Percentiles rank a stretch among this genome's conserved stretches.
These are phyloP conservation scores for Nautilus pompilius DNA, from an alignment of 1,140 invertebrate genomes.

Conservation along the genomic window DNA sequence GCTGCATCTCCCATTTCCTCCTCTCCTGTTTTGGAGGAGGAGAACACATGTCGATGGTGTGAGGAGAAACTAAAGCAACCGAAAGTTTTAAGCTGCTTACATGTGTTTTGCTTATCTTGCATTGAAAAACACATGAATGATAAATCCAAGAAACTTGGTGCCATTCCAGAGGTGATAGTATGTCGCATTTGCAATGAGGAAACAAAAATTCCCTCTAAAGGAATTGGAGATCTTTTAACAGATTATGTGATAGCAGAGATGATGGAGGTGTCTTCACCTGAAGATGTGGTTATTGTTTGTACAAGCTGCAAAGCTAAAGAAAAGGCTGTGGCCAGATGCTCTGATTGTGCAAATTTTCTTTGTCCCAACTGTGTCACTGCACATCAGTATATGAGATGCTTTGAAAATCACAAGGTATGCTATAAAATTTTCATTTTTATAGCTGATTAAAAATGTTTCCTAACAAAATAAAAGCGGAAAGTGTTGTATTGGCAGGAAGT, in stretches of 20 bases:
- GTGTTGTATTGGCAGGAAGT: too few relatives aligned
- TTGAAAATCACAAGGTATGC: slow-evolving; percentile 77
- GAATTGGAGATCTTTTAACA: slow-evolving; percentile 70
- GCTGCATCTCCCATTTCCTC: slow-evolving; percentile 22
- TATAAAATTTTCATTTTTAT: background rate
- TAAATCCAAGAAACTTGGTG: slow-evolving; percentile 43
- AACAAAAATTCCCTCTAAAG: slow-evolving; percentile 64
- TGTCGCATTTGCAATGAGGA: slow-evolving; percentile 83
- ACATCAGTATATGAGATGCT: slow-evolving; percentile 88
- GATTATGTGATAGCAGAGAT: slow-evolving; percentile 84
- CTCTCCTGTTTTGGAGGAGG: slow-evolving; percentile 24
- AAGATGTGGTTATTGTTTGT: slow-evolving; percentile 64
- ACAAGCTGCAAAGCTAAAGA: slow-evolving; percentile 62
- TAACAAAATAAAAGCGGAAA: too few relatives aligned
- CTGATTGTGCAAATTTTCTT: slow-evolving; percentile 88
- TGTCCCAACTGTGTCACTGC: slow-evolving; percentile 91
- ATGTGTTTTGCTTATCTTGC: slow-evolving; percentile 88
- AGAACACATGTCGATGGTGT: slow-evolving; percentile 53
- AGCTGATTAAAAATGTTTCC: background rate
- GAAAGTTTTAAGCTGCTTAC: slow-evolving; percentile 82
- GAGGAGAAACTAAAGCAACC: slow-evolving; percentile 73
- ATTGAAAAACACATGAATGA: slow-evolving; percentile 71
- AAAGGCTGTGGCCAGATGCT: slow-evolving; percentile 81
- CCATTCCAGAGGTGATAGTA: slow-evolving; percentile 26
- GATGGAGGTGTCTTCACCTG: slow-evolving; percentile 77